These are phyloP conservation scores for Eurystomus gularis DNA, from an alignment of 2,113 vertebrate species.

Conservation along the genomic window DNA sequence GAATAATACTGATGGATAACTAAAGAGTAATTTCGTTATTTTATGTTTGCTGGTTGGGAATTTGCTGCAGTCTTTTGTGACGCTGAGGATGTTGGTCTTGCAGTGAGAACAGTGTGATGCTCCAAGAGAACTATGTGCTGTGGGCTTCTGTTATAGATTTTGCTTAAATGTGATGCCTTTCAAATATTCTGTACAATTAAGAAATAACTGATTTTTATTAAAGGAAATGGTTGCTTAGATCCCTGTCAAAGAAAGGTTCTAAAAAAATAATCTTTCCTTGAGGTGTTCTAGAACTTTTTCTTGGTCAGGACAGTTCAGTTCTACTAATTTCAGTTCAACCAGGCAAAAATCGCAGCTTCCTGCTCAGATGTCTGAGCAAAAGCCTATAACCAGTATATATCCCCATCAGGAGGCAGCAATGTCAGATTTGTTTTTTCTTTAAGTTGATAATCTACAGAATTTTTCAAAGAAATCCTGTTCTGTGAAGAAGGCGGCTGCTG, in stretches of 20 bases:
- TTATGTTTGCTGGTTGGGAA: background rate
- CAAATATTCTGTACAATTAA: background rate
- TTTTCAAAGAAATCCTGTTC: background rate
- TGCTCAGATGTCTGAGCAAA: background rate
- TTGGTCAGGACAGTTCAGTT: background rate
- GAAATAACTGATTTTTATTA: background rate
- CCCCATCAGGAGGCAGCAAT: background rate
- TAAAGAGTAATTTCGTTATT: background rate
- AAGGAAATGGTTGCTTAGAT: background rate
- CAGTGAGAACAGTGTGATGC: background rate
- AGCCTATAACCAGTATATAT: background rate
- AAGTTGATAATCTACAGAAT: background rate
- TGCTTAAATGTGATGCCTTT: background rate
- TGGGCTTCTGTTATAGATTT: background rate
- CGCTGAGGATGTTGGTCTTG: background rate
- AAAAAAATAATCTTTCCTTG: background rate
- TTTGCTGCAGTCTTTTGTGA: background rate
- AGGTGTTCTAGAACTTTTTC: accelerated
- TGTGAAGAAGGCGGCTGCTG: background rate
- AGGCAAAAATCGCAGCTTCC: background rate
- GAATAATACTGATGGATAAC: background rate
- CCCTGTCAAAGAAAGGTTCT: background rate
- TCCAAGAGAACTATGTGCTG: background rate
- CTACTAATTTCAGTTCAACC: background rate
- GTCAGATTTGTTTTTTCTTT: background rate